Evolutionary conservation across 37 sponge, comb jelly and placozoan genomes (phyloP).

Genomic region (Chondrosia reniformis): DNA sequence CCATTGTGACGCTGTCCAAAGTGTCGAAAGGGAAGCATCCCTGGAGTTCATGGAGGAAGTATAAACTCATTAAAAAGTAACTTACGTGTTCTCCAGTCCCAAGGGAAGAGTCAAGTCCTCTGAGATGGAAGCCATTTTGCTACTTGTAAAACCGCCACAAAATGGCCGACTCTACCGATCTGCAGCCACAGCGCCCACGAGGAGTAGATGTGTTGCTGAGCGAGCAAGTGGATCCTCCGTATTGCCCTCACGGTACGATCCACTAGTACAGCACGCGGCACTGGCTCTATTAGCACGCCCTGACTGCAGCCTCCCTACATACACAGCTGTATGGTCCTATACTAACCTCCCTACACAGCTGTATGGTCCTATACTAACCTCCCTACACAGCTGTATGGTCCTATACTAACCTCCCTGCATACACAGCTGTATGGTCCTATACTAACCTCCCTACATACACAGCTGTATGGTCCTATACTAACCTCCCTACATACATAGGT

Average conservation of each 20-base stretch:
- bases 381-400: background rate
- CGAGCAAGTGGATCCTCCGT: no score
- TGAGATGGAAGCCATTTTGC: slow-evolving; percentile 48
- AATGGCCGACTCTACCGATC: background rate
- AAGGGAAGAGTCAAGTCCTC: slow-evolving; percentile 62
- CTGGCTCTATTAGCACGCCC: background rate
- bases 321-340: no score
- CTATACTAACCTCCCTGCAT: background rate
- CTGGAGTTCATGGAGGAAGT: no score
- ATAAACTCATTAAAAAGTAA: background rate
- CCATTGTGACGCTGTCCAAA: no score
- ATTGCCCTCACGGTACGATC: no score
- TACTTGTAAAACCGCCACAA: background rate
- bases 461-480: background rate
- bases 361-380: no score
- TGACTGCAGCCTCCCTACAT: background rate
- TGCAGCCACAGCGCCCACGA: background rate
- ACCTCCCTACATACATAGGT: background rate
- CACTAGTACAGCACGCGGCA: background rate
- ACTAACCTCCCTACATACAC: background rate
- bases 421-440: background rate
- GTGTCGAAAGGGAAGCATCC: no score
- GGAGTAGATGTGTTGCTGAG: no score
- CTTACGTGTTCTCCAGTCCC: slow-evolving; percentile 67
- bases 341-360: no score